A percentile compares a stretch with the other conserved stretches of the same genome.
Conservation (phyloP, 2,113 vertebrate genomes). For the Pelobates fuscus region DNA sequence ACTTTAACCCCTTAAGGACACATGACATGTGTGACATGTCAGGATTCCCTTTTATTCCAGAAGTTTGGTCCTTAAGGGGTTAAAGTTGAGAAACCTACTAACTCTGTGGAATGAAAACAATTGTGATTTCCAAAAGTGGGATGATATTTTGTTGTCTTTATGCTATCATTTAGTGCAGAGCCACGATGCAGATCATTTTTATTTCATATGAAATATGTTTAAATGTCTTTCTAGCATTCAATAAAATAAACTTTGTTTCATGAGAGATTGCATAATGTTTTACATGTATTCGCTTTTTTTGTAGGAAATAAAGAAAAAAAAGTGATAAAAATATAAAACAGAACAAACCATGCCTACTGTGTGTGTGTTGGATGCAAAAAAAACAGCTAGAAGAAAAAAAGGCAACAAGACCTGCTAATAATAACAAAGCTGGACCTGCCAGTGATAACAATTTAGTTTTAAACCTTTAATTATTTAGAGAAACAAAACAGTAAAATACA, state of each 20-base stretch:
- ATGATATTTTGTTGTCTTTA: too few relatives aligned
- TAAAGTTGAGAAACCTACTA: too few relatives aligned
- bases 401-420: not conserved
- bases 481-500: slow-evolving; percentile 53
- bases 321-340: not conserved
- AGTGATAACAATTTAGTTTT: slow-evolving; percentile 33
- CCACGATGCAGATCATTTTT: too few relatives aligned
- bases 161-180: too few relatives aligned
- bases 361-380: not conserved
- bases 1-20: too few relatives aligned
- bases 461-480: slow-evolving; percentile 43
- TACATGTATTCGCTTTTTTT: not conserved
- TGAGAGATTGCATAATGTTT: not conserved
- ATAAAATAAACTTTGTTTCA: not conserved
- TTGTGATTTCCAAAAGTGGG: too few relatives aligned
- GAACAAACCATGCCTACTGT: not conserved
- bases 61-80: too few relatives aligned
- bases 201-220: too few relatives aligned
- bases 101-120: too few relatives aligned
- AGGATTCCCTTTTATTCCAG: too few relatives aligned
- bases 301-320: not conserved
- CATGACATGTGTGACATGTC: too few relatives aligned
- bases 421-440: slow-evolving; percentile 57
- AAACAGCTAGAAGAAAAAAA: not conserved
- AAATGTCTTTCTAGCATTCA: not conserved